Evolutionary conservation across 2,113 vertebrate genomes (phyloP), one percentile per base, ranked within the genome.

Genomic region (Grammomys dolichurus): DNA sequence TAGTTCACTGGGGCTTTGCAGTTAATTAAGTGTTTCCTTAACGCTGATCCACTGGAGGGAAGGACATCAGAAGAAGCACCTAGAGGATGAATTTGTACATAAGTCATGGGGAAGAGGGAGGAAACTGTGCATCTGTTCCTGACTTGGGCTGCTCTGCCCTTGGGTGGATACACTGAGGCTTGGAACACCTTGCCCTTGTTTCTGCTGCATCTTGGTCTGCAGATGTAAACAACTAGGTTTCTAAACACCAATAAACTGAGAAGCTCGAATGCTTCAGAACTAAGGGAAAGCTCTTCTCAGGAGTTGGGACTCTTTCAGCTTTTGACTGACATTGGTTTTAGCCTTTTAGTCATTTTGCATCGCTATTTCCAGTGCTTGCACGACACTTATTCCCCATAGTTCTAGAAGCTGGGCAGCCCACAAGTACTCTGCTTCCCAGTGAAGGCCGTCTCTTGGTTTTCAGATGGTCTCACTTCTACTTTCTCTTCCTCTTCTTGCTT

Each of bases 1-100:
- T 1, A 76, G 43, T 3, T 89, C 72, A 72, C 1, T 46, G 33
- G 72, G 56, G 67, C 94, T 82, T 82, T 88, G 58, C 67, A 86
- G 89, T 75, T 81, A 85, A 82, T 90, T 72, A 72, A 77, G 84
- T 90, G 17, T 91, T 92, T 88, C 76, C 86, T n/a, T 51, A 73
- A 33, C 67, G 43, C 63, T 56, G 84, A 92, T 24, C 7, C 58
- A 31, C 31, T 90, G 36, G 26, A 84, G 87, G 33, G 54, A 93
- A 89, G 72, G 54, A 28, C n/a, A 70, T 72, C 81, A 96, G 46
- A 78, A 20, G 65, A 89, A 80, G 5, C 12, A 56, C 7, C 2
- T 48, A 73, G 91, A 22, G 56, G 40, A 54, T 20, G n/a, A 40
- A 85, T 91, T 72, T 65, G 1, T 48, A 43, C 7, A 58, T 72